Conservation (phyloP, 1,140 invertebrate genomes). For the Macrosteles quadrilineatus region DNA sequence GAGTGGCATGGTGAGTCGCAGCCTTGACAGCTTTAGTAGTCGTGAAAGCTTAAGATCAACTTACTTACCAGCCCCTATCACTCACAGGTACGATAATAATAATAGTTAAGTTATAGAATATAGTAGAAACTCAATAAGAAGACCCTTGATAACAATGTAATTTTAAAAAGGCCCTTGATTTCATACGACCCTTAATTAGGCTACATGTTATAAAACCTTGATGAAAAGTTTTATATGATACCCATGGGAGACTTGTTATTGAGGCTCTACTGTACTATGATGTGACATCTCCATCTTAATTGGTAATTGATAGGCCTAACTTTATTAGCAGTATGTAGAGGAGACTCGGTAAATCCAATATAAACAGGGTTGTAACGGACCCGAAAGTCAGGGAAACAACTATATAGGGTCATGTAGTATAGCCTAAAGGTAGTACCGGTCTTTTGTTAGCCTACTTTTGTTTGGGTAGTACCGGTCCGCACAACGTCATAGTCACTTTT, state of each 20-base stretch:
- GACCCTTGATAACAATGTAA: neutral
- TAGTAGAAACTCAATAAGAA: neutral
- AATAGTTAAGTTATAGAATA: no score
- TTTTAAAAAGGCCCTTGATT: neutral
- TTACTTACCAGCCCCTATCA: conserved; percentile 38
- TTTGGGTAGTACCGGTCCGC: neutral
- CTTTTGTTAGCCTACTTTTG: neutral
- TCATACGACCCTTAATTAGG: neutral
- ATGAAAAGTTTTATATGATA: neutral
- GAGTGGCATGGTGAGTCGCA: conserved; percentile 10
- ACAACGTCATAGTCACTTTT: neutral
- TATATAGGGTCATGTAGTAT: no score
- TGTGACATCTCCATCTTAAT: neutral
- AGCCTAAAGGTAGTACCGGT: no score
- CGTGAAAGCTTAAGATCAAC: conserved; percentile 33
- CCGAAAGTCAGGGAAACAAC: no score
- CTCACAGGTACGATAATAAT: no score
- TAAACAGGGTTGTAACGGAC: no score
- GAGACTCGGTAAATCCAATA: no score
- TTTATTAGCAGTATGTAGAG: no score
- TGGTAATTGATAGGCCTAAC: no score
- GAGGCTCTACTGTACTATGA: neutral
- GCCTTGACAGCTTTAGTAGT: conserved; percentile 9
- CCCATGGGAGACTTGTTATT: no score
- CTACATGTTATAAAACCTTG: neutral